These are phyloP conservation scores for Plectrocnemia conspersa DNA, from an alignment of 1,140 invertebrate species.

Conservation along the genomic window DNA sequence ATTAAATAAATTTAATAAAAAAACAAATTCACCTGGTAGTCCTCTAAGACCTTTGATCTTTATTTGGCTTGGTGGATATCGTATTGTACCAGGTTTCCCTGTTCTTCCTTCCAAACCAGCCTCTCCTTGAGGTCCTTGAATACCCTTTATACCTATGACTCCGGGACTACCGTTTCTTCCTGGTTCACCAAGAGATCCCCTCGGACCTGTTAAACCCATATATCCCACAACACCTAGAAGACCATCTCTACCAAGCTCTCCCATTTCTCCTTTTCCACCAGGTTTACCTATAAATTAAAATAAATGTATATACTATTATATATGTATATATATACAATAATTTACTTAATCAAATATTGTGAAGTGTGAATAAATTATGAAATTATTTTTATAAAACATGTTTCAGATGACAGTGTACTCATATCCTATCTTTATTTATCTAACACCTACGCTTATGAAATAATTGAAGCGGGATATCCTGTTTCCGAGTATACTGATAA, in stretches of 20 bases:
- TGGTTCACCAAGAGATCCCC: constrained; percentile 65
- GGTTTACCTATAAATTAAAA: constrained; percentile 43
- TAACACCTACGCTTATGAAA: constrained; percentile 8
- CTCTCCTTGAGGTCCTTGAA: constrained; percentile 44
- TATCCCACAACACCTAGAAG: constrained; percentile 36
- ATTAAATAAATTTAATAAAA: too few relatives aligned
- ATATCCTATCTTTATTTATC: too few relatives aligned
- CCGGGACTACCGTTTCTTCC: constrained; percentile 71
- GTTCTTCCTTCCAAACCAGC: constrained; percentile 44
- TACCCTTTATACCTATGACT: constrained; percentile 52
- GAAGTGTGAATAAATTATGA: too few relatives aligned
- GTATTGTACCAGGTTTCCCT: not conserved
- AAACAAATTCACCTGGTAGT: too few relatives aligned
- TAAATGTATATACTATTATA: too few relatives aligned
- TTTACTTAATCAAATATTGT: too few relatives aligned
- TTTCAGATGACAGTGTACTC: too few relatives aligned
- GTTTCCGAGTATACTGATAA: constrained; percentile 15
- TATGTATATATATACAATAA: too few relatives aligned
- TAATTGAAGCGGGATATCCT: constrained; percentile 20
- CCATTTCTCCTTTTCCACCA: constrained; percentile 51
- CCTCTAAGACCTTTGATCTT: not conserved
- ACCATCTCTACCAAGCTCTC: constrained; percentile 39
- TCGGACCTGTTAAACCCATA: constrained; percentile 49
- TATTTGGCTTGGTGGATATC: constrained; percentile 6
- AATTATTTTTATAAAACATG: too few relatives aligned